Percentiles rank a stretch among this genome's conserved stretches.
Conservation (phyloP, 2,797 vertebrate species). For the Distichodus sexfasciatus region DNA sequence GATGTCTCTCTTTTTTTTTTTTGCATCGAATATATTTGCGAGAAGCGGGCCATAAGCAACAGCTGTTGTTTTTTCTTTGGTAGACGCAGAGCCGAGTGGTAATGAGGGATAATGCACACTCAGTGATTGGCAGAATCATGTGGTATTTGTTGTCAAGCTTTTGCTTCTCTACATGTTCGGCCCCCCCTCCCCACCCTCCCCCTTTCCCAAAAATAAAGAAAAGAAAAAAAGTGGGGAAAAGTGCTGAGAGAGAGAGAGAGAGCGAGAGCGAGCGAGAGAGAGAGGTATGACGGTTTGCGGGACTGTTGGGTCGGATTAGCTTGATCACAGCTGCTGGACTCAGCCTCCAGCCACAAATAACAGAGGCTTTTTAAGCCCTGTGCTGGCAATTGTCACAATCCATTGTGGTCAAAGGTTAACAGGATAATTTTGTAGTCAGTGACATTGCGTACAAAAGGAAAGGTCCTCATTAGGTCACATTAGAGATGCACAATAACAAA, state of each 20-base stretch:
- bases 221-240: neutral
- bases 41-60: conserved; percentile 43
- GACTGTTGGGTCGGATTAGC: conserved; percentile 43
- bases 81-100: conserved; percentile 35
- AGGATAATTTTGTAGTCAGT: conserved; percentile 73
- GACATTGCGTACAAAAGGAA: conserved; percentile 70
- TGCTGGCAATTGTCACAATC: conserved; percentile 67
- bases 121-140: conserved; percentile 36
- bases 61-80: conserved; percentile 50
- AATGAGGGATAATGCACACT: conserved; percentile 38
- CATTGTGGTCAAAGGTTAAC: conserved; percentile 71
- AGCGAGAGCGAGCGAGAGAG: too few relatives aligned
- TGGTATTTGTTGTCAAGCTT: conserved; percentile 35
- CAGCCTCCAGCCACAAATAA: conserved; percentile 45
- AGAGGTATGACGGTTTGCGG: neutral
- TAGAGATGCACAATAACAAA: neutral
- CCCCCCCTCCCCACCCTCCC: too few relatives aligned
- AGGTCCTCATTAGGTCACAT: conserved; percentile 64
- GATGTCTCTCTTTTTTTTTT: too few relatives aligned
- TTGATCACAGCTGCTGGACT: conserved; percentile 37
- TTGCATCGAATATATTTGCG: conserved; percentile 48
- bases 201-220: neutral
- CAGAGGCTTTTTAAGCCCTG: conserved; percentile 50
- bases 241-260: too few relatives aligned
- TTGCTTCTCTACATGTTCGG: conserved; percentile 14